Evolutionary conservation across 2,888 invertebrate species (phyloP).

Genomic region (Leptarthrus brevirostris): DNA sequence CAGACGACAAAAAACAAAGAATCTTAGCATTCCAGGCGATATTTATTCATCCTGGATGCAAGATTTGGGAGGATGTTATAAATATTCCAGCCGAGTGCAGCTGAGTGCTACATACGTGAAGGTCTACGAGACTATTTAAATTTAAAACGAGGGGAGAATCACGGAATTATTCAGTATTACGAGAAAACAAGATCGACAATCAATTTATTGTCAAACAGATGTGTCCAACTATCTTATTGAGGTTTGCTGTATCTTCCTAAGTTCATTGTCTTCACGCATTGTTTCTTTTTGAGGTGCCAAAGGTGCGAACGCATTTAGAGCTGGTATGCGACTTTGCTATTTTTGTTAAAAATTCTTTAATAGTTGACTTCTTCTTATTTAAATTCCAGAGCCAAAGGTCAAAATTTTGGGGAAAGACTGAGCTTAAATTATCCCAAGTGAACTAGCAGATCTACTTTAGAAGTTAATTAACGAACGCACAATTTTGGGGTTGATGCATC

Average conservation of each 20-base stretch:
- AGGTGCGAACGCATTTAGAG: background rate
- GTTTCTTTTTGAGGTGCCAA: background rate
- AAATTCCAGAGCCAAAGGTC: no score
- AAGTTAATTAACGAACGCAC: no score
- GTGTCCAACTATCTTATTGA: slow-evolving; percentile 1
- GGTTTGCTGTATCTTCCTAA: background rate
- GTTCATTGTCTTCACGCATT: background rate
- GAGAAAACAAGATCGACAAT: slow-evolving; percentile 9
- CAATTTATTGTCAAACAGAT: slow-evolving; percentile 11
- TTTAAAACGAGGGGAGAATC: background rate
- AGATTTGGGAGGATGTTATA: slow-evolving; percentile 20
- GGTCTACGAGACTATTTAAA: background rate
- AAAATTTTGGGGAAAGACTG: no score
- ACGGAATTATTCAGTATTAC: slow-evolving; percentile 7
- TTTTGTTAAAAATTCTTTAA: background rate
- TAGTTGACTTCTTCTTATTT: no score
- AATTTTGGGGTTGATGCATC: no score
- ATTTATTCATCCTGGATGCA: slow-evolving; percentile 8
- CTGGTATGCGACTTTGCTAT: background rate
- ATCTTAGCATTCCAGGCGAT: background rate
- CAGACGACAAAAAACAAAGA: background rate
- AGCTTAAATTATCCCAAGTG: no score
- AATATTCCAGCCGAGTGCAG: slow-evolving; percentile 10
- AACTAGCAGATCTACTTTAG: no score
- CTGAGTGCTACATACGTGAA: background rate